phyloP scores from a whole-genome alignment of 2,113 vertebrate genomes.

The Capricornis sumatraensis region DNA sequence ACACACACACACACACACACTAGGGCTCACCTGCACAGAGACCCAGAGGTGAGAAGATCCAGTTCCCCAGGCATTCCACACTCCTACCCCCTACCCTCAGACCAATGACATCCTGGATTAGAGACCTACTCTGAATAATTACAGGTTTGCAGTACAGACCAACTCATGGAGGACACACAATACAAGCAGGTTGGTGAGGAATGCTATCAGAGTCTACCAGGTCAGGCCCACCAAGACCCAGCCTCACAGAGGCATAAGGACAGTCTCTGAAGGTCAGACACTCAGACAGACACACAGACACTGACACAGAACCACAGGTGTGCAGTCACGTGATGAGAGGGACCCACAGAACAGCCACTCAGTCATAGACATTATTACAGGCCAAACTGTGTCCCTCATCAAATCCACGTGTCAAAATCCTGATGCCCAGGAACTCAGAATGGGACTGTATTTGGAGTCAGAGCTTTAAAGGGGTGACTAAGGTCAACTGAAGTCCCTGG shows the following conservation, averaged over 20 bases:
- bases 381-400: background rate
- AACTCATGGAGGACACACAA: background rate
- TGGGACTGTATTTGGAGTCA: background rate
- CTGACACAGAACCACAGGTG: background rate
- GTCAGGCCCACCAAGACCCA: background rate
- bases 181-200: background rate
- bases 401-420: background rate
- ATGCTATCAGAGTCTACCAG: rapidly evolving
- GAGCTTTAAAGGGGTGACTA: background rate
- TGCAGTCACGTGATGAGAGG: background rate
- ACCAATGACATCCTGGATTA: rapidly evolving
- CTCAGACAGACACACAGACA: background rate
- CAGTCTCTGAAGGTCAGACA: background rate
- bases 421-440: background rate
- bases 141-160: background rate
- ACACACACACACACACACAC: background rate
- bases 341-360: background rate
- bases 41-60: background rate
- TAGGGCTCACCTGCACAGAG: background rate
- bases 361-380: background rate
- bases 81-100: background rate
- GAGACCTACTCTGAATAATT: background rate
- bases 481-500: background rate
- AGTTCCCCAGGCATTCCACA: background rate
- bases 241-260: background rate